A percentile compares a stretch with the other conserved stretches of the same genome.
Conservation (phyloP, 2,888 invertebrate species). For the Sphaerophoria taeniata region DNA sequence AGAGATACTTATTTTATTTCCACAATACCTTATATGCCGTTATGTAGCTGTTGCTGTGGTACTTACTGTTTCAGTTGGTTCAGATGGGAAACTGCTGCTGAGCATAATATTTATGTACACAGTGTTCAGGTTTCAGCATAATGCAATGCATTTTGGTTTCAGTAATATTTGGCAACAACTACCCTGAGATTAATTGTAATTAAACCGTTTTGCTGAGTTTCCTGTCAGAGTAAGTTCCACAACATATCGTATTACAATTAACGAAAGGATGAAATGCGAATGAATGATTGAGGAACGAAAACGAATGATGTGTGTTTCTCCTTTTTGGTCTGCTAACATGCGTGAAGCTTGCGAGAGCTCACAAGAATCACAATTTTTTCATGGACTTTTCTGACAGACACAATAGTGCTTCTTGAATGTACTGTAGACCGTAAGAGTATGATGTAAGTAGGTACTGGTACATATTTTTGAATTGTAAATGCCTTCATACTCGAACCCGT, state of each 20-base stretch:
- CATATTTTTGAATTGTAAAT: no score
- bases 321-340: conserved; percentile 32
- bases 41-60: background rate
- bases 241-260: conserved; percentile 52
- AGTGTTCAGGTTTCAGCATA: background rate
- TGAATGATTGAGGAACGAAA: background rate
- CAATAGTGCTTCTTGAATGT: no score
- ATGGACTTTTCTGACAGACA: no score
- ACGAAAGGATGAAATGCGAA: background rate
- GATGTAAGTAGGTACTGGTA: no score
- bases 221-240: conserved; percentile 55
- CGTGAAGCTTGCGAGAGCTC: conserved; percentile 24
- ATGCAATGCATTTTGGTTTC: conserved; percentile 27
- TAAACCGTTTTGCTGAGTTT: conserved; percentile 68
- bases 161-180: conserved; percentile 30
- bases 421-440: no score
- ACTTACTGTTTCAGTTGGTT: background rate
- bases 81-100: conserved; percentile 8
- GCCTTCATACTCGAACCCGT: no score
- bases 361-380: background rate
- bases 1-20: conserved; percentile 1
- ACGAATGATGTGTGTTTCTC: conserved; percentile 20
- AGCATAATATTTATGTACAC: no score
- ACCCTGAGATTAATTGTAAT: conserved; percentile 70
- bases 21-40: background rate